Conservation (phyloP, 2,888 invertebrate species). For the Caenorhabditis becei region DNA sequence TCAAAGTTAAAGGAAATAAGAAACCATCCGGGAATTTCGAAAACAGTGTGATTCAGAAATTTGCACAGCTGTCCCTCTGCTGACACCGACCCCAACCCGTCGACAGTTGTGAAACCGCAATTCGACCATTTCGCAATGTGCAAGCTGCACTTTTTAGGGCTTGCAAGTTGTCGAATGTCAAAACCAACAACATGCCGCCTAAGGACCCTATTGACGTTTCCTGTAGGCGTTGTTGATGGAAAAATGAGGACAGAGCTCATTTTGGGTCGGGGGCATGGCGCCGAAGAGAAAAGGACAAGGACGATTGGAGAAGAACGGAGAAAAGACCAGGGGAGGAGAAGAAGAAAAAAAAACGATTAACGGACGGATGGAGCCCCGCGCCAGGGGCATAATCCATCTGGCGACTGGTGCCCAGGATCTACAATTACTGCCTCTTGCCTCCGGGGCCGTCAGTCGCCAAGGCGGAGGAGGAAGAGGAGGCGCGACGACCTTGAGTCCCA, state of each 20-base stretch:
- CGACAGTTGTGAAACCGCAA: not conserved
- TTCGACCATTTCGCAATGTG: not conserved
- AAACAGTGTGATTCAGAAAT: not conserved
- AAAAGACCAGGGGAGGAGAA: not conserved
- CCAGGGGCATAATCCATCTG: constrained; percentile 38
- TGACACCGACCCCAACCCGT: not conserved
- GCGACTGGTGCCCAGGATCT: constrained; percentile 48
- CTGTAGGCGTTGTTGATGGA: constrained; percentile 28
- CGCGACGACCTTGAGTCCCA: constrained; percentile 56
- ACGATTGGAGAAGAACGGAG: not conserved
- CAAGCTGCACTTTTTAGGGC: not conserved
- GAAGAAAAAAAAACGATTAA: constrained; percentile 10
- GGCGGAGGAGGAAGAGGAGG: constrained; percentile 18
- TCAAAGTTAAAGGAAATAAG: too few species aligned
- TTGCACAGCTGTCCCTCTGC: too few species aligned
- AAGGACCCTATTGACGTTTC: constrained; percentile 38
- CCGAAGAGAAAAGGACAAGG: not conserved
- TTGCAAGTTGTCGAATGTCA: not conserved
- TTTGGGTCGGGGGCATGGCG: too few species aligned
- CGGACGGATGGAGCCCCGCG: constrained; percentile 29
- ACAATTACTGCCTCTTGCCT: constrained; percentile 38
- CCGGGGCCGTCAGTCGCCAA: constrained; percentile 8
- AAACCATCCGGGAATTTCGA: too few species aligned
- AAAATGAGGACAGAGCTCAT: constrained; percentile 22
- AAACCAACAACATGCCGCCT: not conserved